Conservation (phyloP, 2,797 vertebrate genomes). For the Cheirogaleus major region DNA sequence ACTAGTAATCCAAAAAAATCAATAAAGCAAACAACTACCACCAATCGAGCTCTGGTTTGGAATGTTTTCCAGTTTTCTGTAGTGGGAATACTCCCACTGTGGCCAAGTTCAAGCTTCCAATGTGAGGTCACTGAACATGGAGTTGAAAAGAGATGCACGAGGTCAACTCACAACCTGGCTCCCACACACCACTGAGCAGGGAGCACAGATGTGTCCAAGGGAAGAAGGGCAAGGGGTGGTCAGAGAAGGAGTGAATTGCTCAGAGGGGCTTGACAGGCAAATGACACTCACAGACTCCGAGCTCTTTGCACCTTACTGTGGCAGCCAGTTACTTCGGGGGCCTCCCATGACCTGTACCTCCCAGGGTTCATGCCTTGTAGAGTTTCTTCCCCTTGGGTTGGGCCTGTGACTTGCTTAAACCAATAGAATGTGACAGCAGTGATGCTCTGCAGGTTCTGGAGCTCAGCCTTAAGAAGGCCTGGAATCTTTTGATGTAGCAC, state of each 20-base stretch:
- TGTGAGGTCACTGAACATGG: background rate
- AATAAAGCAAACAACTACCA: background rate
- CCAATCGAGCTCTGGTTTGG: background rate
- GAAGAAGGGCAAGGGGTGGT: fast-evolving
- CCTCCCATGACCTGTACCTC: background rate
- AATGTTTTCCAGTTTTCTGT: background rate
- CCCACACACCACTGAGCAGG: background rate
- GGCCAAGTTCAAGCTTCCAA: background rate
- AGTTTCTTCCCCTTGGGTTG: background rate
- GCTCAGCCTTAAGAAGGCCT: background rate
- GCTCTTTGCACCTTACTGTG: background rate
- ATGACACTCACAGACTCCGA: no score
- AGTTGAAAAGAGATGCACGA: background rate
- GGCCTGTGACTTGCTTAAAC: background rate
- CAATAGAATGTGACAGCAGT: background rate
- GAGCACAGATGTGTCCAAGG: background rate
- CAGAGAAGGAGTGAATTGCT: background rate
- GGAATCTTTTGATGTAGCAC: background rate
- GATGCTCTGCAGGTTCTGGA: background rate
- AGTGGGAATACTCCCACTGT: background rate
- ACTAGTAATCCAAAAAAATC: background rate
- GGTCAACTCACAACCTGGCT: background rate
- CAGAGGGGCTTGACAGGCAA: background rate
- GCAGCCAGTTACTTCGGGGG: background rate
- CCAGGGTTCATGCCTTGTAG: background rate